Evolutionary conservation across 2,888 invertebrate genomes (phyloP).

Genomic region (Ennomos quercinarius): DNA sequence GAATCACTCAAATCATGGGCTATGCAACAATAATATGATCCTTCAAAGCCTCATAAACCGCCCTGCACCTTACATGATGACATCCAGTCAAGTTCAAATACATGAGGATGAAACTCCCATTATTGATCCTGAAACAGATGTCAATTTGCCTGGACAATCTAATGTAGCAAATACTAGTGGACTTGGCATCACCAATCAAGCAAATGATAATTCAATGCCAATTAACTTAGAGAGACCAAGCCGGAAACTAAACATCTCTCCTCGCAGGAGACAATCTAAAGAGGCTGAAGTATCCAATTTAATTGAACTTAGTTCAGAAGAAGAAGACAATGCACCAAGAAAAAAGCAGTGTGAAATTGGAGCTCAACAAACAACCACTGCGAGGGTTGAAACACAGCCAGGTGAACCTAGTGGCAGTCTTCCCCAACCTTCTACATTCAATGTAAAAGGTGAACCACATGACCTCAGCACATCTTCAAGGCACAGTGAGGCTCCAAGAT

Average conservation of each 20-base stretch:
- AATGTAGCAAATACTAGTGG: neutral
- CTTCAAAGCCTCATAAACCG: constrained; percentile 53
- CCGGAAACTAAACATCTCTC: constrained; percentile 76
- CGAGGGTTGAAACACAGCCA: constrained; percentile 14
- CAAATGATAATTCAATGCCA: constrained; percentile 15
- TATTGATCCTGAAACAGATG: constrained; percentile 10
- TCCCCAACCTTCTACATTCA: constrained; percentile 44
- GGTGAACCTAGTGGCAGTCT: constrained; percentile 35
- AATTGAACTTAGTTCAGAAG: constrained; percentile 82
- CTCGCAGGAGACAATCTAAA: constrained; percentile 71
- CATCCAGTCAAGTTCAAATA: constrained; percentile 21
- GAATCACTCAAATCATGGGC: constrained; percentile 21
- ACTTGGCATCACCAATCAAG: neutral
- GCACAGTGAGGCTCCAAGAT: constrained; percentile 39
- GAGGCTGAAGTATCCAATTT: constrained; percentile 68
- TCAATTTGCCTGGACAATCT: neutral
- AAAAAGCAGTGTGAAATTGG: constrained; percentile 63
- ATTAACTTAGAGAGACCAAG: constrained; percentile 71
- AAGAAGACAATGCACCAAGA: constrained; percentile 74
- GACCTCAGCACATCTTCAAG: constrained; percentile 47
- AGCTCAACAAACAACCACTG: constrained; percentile 34
- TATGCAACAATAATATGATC: constrained; percentile 65
- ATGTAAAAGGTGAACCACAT: constrained; percentile 67
- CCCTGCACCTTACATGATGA: constrained; percentile 58
- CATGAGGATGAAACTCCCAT: constrained; percentile 3